phyloP scores from a whole-genome alignment of 2,113 vertebrate species.

The Mungos mungo region DNA sequence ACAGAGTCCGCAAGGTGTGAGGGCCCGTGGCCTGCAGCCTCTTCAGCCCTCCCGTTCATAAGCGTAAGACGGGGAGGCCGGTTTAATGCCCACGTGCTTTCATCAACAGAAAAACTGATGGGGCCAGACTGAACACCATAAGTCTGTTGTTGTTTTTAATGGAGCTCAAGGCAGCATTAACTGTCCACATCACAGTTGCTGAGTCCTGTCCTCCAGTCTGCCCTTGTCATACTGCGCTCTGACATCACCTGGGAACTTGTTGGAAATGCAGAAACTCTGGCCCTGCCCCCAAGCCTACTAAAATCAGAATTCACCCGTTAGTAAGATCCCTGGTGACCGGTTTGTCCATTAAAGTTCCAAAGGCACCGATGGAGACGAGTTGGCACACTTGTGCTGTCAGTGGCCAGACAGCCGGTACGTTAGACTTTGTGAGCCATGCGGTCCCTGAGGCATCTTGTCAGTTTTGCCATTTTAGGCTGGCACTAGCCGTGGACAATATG shows the following conservation, averaged over 20 bases:
- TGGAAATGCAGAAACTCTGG: not conserved
- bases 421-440: not conserved
- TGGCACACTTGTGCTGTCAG: no score
- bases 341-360: not conserved
- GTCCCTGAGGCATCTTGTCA: not conserved
- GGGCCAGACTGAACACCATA: not conserved
- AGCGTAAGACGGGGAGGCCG: not conserved
- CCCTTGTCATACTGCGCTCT: rapidly evolving
- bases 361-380: not conserved
- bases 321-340: not conserved
- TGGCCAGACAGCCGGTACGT: not conserved
- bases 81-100: not conserved
- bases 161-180: not conserved
- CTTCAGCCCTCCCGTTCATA: not conserved
- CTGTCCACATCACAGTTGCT: not conserved
- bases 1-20: not conserved
- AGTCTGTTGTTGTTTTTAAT: not conserved
- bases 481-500: rapidly evolving
- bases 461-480: not conserved
- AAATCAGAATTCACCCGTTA: not conserved
- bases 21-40: not conserved
- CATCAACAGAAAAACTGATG: no score
- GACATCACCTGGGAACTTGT: not conserved
- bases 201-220: rapidly evolving
- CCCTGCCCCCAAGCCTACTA: no score